Evolutionary conservation across 2,113 vertebrate genomes (phyloP), one percentile per base, ranked within the genome.

Genomic region (Ammospiza caudacuta): DNA sequence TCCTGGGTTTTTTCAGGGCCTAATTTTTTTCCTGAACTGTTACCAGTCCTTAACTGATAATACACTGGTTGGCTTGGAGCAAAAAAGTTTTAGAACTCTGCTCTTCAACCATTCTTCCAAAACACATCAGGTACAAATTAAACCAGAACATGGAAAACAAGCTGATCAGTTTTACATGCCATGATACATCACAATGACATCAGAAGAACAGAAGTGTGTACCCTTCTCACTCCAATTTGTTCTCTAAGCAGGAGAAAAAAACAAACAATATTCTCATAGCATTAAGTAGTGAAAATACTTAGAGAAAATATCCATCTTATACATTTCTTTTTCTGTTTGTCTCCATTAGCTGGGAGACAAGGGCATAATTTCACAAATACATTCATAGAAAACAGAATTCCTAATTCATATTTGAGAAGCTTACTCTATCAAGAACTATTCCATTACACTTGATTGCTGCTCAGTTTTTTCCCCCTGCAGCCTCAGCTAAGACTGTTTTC

Each of bases 1-100:
- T 54, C 5, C 18, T 55, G 29, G 4, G 0, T 8, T 27, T 4
- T 46, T 90, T 41, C 19, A 8, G 16, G 15, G 5, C 31, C 70
- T 79, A 13, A 6, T 21, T 75, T 51, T 77, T 57, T 25, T 22
- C 62, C 67, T 39, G 57, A 73, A 69, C 37, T 5, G 9, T 31
- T 75, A 81, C 23, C 39, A 22, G 35, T 39, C 39, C 39, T 79
- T 44, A 52, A 8, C 16, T 69, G 37, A 83, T 41, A 89, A 80
- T 15, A 82, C 44, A 58, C 15, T 29, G n/a, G 12, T 15, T 62
- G 37, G 3, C 15, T 49, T 6, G 21, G 23, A 81, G 22, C 8
- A 41, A 61, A 33, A 6, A 86, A 75, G 33, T 62, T 76, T 69
- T 21, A 37, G 28, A 86, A 85, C 25, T 80, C 70, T 31, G 27